Conservation (phyloP, 2,113 vertebrate genomes). For the Raphicerus campestris region DNA sequence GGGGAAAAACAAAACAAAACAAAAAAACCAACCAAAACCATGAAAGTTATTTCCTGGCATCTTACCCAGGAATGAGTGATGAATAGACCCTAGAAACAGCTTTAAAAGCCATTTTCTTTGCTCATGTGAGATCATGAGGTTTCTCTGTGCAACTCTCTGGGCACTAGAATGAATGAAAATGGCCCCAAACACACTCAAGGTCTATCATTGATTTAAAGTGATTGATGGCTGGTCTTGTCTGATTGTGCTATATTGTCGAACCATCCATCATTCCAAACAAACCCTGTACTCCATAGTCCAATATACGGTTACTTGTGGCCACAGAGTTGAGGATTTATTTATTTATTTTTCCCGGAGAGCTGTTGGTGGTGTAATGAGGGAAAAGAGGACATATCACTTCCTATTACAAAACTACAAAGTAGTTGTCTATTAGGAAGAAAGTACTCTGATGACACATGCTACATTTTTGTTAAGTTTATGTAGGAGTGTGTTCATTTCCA, state of each 20-base stretch:
- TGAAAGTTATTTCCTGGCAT: slow-evolving; percentile 68
- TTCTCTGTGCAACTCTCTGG: slow-evolving; percentile 70
- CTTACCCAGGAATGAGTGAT: slow-evolving; percentile 72
- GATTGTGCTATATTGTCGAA: slow-evolving; percentile 64
- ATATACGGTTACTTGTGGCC: slow-evolving; percentile 47
- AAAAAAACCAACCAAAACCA: neutral
- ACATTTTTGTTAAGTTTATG: slow-evolving; percentile 38
- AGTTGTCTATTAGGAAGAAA: slow-evolving; percentile 40
- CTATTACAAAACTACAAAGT: slow-evolving; percentile 32
- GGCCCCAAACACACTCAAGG: slow-evolving; percentile 68
- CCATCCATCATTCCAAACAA: slow-evolving; percentile 70
- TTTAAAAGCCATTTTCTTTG: slow-evolving; percentile 77
- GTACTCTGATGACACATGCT: slow-evolving; percentile 32
- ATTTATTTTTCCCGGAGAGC: neutral
- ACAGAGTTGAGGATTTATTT: slow-evolving; percentile 47
- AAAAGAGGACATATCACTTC: slow-evolving; percentile 16
- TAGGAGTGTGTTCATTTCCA: slow-evolving; percentile 44
- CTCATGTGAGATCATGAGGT: slow-evolving; percentile 68
- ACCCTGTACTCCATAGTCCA: slow-evolving; percentile 49
- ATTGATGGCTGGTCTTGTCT: slow-evolving; percentile 73
- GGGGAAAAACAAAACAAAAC: neutral
- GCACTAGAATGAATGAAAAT: slow-evolving; percentile 72
- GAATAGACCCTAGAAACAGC: slow-evolving; percentile 71
- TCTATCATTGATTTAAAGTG: slow-evolving; percentile 75
- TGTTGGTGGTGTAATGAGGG: neutral